Evolutionary conservation across 2,797 vertebrate genomes (phyloP), one percentile per base, ranked within the genome.

Genomic region (Cottoperca gobio): DNA sequence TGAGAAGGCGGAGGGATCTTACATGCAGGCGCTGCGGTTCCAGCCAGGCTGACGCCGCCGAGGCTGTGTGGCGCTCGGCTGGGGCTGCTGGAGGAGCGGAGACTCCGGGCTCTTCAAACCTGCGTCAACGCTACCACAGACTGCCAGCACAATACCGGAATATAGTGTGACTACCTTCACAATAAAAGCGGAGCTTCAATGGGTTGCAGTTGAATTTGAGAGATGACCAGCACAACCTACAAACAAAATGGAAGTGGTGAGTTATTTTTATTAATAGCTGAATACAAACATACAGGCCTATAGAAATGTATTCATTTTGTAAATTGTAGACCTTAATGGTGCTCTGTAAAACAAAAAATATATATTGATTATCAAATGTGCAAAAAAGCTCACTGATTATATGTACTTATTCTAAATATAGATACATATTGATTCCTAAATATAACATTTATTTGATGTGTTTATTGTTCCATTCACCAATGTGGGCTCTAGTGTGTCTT

Each of bases 1-100:
- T 45, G 76, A 75, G 68, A 26, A 58, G 90, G 92, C 92, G 95
- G 95, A 95, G 93, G 93, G 92, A 96, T 95, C 89, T 92, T 33
- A 82, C 88, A 88, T 71, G 66, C 79, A 93, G 92, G 95, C 94
- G 86, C 93, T 94, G 90, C 90, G 95, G 95, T 94, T 95, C 95
- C 95, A 95, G 95, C 89, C 95, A 94, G 94, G 84, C 95, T 96
- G 95, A 95, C 95, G 95, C 95, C 95, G 94, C 86, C 92, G 92
- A 89, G 91, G 92, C 83, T 91, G 92, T 89, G 93, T 89, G 91
- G 88, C 87, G 91, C 92, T 92, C 81, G 83, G 40, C 81, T 84
- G 79, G 70, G 78, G 80, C 86, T 88, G 87, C 80, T 70, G 86
- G 86, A 91, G 88, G 80, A 91, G 84, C 60, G 82, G 81, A 87